Conservation (phyloP, 2,113 vertebrate genomes). For the Pomatorhinus ruficollis region DNA sequence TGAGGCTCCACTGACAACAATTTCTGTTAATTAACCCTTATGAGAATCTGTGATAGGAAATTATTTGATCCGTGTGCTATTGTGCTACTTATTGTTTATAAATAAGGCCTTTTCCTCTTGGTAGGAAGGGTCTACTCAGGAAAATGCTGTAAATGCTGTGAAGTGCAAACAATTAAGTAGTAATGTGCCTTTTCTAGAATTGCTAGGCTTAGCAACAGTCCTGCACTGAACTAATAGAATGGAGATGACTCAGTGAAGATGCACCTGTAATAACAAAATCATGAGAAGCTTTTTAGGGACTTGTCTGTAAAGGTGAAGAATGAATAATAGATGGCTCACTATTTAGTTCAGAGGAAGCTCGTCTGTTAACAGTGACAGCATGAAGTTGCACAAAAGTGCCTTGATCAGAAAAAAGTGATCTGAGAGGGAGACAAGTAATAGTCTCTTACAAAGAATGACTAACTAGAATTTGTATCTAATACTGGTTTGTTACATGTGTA, state of each 20-base stretch:
- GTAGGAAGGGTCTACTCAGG: neutral
- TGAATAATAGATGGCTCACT: neutral
- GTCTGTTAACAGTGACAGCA: neutral
- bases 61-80: neutral
- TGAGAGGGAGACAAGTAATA: neutral
- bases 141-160: neutral
- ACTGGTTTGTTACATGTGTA: neutral
- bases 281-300: neutral
- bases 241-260: neutral
- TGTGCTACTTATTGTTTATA: neutral
- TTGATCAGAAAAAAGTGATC: neutral
- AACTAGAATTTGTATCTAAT: neutral
- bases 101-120: neutral
- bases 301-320: neutral
- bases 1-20: neutral
- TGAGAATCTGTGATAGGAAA: neutral
- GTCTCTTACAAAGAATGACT: neutral
- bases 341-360: neutral
- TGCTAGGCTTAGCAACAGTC: neutral
- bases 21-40: neutral
- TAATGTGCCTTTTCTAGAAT: neutral
- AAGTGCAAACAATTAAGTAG: neutral
- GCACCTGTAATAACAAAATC: neutral
- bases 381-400: neutral
- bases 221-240: neutral